These are phyloP conservation scores for Oreotrochilus melanogaster DNA, from an alignment of 2,113 vertebrate species.

Conservation along the genomic window DNA sequence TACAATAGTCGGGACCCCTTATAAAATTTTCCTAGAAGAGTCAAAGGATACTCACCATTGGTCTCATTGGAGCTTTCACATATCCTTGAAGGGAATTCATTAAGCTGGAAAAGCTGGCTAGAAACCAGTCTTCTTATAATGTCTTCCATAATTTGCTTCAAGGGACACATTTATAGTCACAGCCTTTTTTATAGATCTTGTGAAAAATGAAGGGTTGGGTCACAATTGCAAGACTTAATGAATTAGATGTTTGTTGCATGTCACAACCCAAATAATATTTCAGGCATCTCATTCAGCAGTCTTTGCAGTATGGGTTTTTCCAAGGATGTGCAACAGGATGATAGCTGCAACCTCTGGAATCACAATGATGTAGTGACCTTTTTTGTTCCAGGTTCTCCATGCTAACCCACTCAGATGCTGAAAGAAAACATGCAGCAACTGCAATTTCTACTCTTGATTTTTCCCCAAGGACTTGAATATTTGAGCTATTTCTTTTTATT, in stretches of 20 bases:
- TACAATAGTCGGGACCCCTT: background rate
- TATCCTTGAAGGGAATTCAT: conserved; percentile 62
- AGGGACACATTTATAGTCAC: conserved; percentile 58
- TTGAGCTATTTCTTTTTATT: conserved; percentile 8
- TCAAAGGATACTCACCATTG: conserved; percentile 41
- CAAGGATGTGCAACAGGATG: background rate
- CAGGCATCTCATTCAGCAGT: background rate
- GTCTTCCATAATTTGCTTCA: conserved; percentile 64
- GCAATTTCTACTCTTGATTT: background rate
- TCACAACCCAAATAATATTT: conserved; percentile 54
- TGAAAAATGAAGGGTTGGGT: conserved; percentile 56
- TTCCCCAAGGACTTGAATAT: background rate
- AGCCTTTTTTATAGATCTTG: conserved; percentile 58
- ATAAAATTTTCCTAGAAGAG: conserved; percentile 17
- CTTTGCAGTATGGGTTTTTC: conserved; percentile 6
- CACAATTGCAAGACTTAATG: conserved; percentile 35
- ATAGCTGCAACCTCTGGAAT: background rate
- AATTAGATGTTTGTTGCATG: conserved; percentile 54
- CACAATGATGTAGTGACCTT: background rate
- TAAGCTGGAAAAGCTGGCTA: conserved; percentile 55
- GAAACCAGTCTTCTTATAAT: conserved; percentile 38
- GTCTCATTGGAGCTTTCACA: conserved; percentile 49
- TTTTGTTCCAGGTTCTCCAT: background rate
- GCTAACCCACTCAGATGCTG: background rate
- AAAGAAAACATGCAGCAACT: background rate